Evolutionary conservation across 2,113 vertebrate genomes (phyloP).

Genomic region (Argyrosomus japonicus): DNA sequence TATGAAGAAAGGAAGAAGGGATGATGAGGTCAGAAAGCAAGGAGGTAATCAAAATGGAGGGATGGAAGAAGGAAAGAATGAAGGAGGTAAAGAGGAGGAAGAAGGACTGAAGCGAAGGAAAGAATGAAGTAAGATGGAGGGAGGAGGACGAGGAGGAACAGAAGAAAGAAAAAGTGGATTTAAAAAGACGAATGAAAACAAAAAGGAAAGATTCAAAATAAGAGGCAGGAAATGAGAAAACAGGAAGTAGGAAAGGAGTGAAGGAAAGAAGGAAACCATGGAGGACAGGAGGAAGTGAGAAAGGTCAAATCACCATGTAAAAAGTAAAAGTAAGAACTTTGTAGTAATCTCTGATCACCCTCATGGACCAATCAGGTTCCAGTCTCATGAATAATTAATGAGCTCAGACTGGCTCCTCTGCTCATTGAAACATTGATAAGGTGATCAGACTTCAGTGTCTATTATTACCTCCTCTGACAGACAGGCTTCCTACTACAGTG

Average conservation of each 20-base stretch:
- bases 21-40: not conserved
- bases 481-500: constrained; percentile 50
- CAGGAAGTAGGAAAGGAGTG: not conserved
- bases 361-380: constrained; percentile 39
- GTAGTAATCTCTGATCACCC: not conserved
- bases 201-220: not conserved
- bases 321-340: constrained; percentile 1
- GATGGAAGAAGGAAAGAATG: not conserved
- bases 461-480: constrained; percentile 53
- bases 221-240: not conserved
- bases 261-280: not conserved
- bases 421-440: constrained; percentile 46
- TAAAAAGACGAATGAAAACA: not conserved
- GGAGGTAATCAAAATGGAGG: not conserved
- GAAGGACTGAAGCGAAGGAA: not conserved
- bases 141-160: too few species aligned
- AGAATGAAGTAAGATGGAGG: too few species aligned
- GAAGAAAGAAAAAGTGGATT: not conserved
- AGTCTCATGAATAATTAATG: constrained; percentile 57
- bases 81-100: not conserved
- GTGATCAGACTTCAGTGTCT: constrained; percentile 53
- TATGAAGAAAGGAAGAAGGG: not conserved
- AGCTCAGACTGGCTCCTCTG: constrained; percentile 49
- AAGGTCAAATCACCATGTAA: not conserved
- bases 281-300: not conserved